Percentiles rank a stretch among this genome's conserved stretches.
These are phyloP conservation scores for Nesoenas mayeri DNA, from an alignment of 2,113 vertebrate species.

Conservation along the genomic window DNA sequence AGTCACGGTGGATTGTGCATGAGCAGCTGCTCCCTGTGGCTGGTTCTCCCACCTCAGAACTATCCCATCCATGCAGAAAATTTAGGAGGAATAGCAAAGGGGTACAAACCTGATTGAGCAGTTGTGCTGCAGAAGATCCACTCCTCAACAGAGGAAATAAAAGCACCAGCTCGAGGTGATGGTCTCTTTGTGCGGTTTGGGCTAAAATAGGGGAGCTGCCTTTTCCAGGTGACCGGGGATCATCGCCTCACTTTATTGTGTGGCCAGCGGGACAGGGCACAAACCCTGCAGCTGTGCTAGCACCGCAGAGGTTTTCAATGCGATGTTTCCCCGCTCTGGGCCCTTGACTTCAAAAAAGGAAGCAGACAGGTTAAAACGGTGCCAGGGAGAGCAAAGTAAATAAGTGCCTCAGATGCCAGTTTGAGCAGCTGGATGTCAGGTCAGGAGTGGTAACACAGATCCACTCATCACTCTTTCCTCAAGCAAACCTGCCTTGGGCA, in stretches of 20 bases:
- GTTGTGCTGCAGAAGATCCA: not conserved
- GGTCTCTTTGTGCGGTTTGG: not conserved
- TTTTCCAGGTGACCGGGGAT: not conserved
- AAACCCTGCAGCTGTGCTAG: not conserved
- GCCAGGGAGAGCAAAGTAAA: constrained; percentile 18
- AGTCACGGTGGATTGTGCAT: not conserved
- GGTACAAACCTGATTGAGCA: not conserved
- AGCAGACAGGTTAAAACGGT: not conserved
- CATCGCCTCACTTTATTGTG: not conserved
- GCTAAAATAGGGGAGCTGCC: not conserved
- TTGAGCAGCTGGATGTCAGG: constrained; percentile 30
- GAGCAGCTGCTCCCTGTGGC: not conserved
- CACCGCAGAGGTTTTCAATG: not conserved
- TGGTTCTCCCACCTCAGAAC: not conserved
- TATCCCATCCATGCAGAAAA: not conserved
- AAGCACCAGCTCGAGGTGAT: not conserved
- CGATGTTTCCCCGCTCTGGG: not conserved
- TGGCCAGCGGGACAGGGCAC: not conserved
- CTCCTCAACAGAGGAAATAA: not conserved
- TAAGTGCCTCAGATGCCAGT: not conserved
- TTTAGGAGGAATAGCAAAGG: not conserved
- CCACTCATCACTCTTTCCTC: not conserved
- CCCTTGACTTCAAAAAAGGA: not conserved
- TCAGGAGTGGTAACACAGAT: constrained; percentile 1
- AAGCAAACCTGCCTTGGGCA: not conserved